Conservation (phyloP, 2,113 vertebrate genomes). For the Scytalopus superciliaris region DNA sequence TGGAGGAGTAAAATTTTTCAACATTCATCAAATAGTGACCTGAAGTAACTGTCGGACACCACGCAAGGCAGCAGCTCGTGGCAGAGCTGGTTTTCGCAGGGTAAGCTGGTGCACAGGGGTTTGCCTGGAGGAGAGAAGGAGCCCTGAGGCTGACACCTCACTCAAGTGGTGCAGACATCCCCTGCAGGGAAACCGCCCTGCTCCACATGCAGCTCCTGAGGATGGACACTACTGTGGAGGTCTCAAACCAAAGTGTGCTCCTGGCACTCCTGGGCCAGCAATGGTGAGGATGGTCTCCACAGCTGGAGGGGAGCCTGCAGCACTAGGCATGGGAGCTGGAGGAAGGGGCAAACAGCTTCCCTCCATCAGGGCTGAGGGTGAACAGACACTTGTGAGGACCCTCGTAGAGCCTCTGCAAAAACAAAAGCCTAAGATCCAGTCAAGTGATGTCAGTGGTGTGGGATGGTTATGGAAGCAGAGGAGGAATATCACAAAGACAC, state of each 20-base stretch:
- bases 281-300: neutral
- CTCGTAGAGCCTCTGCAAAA: neutral
- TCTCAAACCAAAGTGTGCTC: neutral
- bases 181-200: neutral
- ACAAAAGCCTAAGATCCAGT: neutral
- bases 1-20: neutral
- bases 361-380: neutral
- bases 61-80: rapidly evolving
- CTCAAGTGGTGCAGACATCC: neutral
- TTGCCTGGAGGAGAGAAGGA: neutral
- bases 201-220: neutral
- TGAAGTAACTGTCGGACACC: neutral
- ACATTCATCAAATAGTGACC: neutral
- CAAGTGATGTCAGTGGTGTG: neutral
- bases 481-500: neutral
- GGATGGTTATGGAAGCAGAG: neutral
- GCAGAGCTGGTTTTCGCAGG: neutral
- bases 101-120: neutral
- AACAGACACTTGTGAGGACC: neutral
- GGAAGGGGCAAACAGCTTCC: neutral
- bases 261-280: neutral
- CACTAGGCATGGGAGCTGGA: neutral
- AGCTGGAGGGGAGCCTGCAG: neutral
- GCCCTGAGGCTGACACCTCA: rapidly evolving
- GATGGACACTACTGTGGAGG: neutral